These are phyloP conservation scores for Psittacula echo DNA, from an alignment of 2,797 vertebrate genomes.

Conservation along the genomic window DNA sequence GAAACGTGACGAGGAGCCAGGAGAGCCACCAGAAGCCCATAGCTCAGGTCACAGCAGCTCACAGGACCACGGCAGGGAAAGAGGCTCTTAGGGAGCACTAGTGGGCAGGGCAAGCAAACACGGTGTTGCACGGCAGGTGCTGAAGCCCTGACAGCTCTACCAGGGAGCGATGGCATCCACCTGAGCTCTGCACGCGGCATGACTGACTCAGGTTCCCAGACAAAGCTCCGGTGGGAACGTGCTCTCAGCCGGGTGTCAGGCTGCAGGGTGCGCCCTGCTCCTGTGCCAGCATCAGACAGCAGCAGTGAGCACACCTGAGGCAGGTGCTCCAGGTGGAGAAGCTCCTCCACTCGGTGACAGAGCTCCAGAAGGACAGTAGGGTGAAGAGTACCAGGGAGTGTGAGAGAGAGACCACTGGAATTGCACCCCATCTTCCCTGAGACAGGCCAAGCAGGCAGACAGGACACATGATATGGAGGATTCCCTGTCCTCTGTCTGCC, in stretches of 20 bases:
- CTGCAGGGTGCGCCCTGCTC: neutral
- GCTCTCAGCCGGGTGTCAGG: neutral
- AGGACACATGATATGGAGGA: neutral
- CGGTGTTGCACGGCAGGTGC: neutral
- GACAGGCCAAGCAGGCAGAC: neutral
- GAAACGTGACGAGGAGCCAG: neutral
- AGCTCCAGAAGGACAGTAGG: neutral
- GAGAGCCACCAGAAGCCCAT: neutral
- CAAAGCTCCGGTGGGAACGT: neutral
- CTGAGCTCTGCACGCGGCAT: neutral
- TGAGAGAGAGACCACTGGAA: neutral
- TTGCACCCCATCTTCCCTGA: neutral
- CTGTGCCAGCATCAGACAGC: neutral
- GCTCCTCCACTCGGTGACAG: neutral
- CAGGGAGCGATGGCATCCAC: too few species aligned
- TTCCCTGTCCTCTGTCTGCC: neutral
- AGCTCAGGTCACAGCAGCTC: accelerated
- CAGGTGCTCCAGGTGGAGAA: neutral
- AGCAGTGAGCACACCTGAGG: neutral
- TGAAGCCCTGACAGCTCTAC: neutral
- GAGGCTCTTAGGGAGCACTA: neutral
- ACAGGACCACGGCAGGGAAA: neutral
- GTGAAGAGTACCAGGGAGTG: neutral
- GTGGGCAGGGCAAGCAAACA: neutral
- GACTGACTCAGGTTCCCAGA: neutral